Evolutionary conservation across 2,888 invertebrate genomes (phyloP).

Genomic region (Drosophila peninsularis): DNA sequence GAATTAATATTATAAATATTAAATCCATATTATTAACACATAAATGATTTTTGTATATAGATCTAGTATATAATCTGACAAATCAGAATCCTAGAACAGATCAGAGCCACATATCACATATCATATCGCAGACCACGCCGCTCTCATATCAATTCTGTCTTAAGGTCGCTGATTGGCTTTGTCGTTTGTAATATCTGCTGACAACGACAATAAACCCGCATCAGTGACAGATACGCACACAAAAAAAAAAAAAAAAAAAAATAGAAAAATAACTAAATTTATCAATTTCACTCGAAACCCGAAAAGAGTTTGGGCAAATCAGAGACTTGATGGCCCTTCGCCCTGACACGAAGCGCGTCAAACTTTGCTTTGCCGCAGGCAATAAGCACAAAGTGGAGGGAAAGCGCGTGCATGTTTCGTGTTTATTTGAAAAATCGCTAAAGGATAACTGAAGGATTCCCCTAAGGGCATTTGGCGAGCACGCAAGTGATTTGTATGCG

Average conservation of each 20-base stretch:
- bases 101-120: too few species aligned
- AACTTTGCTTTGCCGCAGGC: slow-evolving; percentile 58
- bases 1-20: too few species aligned
- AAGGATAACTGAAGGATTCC: slow-evolving; percentile 80
- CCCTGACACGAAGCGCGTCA: slow-evolving; percentile 57
- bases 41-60: too few species aligned
- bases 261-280: slow-evolving; percentile 22
- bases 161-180: slow-evolving; percentile 62
- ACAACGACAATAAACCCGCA: slow-evolving; percentile 69
- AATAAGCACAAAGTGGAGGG: slow-evolving; percentile 10
- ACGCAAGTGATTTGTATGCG: slow-evolving; percentile 82
- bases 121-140: too few species aligned
- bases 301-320: slow-evolving; percentile 62
- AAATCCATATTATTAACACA: too few species aligned
- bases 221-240: slow-evolving; percentile 54
- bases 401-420: slow-evolving; percentile 54
- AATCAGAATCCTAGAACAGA: too few species aligned
- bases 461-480: slow-evolving; percentile 75
- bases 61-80: too few species aligned
- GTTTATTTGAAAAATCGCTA: slow-evolving; percentile 79
- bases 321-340: slow-evolving; percentile 65
- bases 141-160: slow-evolving; percentile 64
- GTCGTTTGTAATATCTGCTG: slow-evolving; percentile 57
- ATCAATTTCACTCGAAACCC: slow-evolving; percentile 38
- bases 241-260: slow-evolving; percentile 3